phyloP scores from a whole-genome alignment of 1,140 invertebrate species.

The Drosophila nasuta region DNA sequence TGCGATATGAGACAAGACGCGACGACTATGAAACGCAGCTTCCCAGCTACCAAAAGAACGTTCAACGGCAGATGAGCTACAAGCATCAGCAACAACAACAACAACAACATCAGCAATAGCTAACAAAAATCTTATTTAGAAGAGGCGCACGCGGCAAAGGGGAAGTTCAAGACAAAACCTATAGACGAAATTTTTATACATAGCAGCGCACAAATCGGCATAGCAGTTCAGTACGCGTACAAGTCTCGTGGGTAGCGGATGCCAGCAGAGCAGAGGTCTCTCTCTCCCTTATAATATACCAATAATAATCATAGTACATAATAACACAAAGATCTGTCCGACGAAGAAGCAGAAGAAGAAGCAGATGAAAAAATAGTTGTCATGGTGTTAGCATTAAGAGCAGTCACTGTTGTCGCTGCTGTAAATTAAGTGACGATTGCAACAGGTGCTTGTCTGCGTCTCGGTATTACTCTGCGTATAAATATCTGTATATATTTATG shows the following conservation, averaged over 20 bases:
- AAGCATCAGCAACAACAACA: constrained; percentile 13
- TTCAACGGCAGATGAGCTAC: constrained; percentile 51
- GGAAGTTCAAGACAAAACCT: constrained; percentile 50
- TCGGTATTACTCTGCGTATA: constrained; percentile 20
- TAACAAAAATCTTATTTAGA: constrained; percentile 24
- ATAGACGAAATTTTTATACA: constrained; percentile 81
- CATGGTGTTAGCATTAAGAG: constrained; percentile 74
- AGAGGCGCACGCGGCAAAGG: constrained; percentile 5
- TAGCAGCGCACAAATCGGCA: constrained; percentile 70
- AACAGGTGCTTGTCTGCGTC: constrained; percentile 60
- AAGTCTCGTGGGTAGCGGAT: constrained; percentile 84
- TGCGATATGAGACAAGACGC: neutral
- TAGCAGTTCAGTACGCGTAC: constrained; percentile 84
- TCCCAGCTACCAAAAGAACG: constrained; percentile 66
- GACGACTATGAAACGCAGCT: constrained; percentile 43
- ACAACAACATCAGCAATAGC: constrained; percentile 37
- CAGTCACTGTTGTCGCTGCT: constrained; percentile 48
- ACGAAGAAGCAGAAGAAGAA: constrained; percentile 12
- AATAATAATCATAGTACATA: constrained; percentile 40
- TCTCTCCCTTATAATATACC: constrained; percentile 49
- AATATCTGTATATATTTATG: neutral
- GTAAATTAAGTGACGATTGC: constrained; percentile 77
- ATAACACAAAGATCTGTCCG: neutral
- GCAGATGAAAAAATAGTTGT: constrained; percentile 63
- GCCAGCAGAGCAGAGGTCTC: constrained; percentile 63